Percentiles rank a stretch among this genome's conserved stretches.
These are phyloP conservation scores for Andrena chrysosceles DNA, from an alignment of 2,888 invertebrate genomes.

Conservation along the genomic window DNA sequence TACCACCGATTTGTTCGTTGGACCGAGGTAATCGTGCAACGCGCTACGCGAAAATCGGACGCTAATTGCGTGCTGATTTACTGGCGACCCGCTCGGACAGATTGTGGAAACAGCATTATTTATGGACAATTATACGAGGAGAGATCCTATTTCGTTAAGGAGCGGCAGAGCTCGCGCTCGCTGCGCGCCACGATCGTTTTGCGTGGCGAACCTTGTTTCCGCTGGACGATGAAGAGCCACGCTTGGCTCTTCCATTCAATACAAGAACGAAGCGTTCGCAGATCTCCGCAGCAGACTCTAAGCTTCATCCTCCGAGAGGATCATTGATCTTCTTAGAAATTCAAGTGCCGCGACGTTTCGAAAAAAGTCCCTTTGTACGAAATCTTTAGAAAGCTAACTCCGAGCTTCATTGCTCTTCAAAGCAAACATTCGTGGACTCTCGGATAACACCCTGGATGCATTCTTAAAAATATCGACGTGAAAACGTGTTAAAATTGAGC, in stretches of 20 bases:
- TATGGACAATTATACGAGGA: slow-evolving; percentile 39
- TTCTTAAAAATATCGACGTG: no score
- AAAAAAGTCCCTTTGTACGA: no score
- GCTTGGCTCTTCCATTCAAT: slow-evolving; percentile 53
- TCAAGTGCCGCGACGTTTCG: no score
- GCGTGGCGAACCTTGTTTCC: slow-evolving; percentile 70
- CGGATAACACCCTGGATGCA: no score
- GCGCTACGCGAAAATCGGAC: slow-evolving; percentile 15
- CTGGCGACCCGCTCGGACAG: background rate
- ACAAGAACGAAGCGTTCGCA: slow-evolving; percentile 39
- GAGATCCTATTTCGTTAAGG: slow-evolving; percentile 51
- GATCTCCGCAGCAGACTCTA: slow-evolving; percentile 40
- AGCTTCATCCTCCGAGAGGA: slow-evolving; percentile 22
- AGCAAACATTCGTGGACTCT: no score
- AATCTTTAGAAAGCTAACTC: no score
- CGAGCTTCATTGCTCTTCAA: no score
- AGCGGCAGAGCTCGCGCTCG: slow-evolving; percentile 42
- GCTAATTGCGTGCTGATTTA: slow-evolving; percentile 44
- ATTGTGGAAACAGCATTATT: slow-evolving; percentile 46
- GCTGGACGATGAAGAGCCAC: slow-evolving; percentile 63
- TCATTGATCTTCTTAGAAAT: no score
- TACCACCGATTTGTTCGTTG: slow-evolving; percentile 3
- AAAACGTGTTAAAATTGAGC: no score
- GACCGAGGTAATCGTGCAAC: background rate
- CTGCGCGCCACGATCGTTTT: slow-evolving; percentile 46